Evolutionary conservation across 1,140 invertebrate species (phyloP), one percentile per base, ranked within the genome.

Genomic region (Tribolium castaneum): DNA sequence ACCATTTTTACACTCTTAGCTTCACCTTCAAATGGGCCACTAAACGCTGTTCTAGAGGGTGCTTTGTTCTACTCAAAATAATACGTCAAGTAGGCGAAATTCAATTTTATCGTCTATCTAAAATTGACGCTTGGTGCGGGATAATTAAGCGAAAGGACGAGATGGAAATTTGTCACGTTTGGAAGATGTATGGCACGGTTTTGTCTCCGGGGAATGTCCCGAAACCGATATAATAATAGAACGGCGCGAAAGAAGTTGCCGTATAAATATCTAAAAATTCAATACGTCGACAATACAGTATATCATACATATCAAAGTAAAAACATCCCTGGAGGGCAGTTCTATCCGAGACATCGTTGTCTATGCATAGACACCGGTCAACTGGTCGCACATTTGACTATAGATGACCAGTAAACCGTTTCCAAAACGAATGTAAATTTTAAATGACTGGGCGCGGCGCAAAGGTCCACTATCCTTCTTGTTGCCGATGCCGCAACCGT

Each of bases 381-480:
- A 79, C 77, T 76, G 79, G 80, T 78, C 81, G 80, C 80, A 79
- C 80, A 85, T 85, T 85, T 85, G 84, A 85, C 84, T 84, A 84
- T 83, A 85, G 84, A 85, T 85, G 84, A 83, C 81, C 81, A 80
- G 82, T 84, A 85, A 85, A 81, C 84, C 80, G 82, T 83, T 84
- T 83, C 80, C 80, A 78, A 81, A 83, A 82, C 80, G 83, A 83
- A 83, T 83, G 80, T 82, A 83, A 84, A 84, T 84, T 83, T 77
- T 80, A 77, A 78, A 81, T 80, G 80, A 82, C 81, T 82, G 78
- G 80, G 81, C 81, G 82, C 78, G 81, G 80, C 76, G 70, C 50
- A 62, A 79, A 76, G 77, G 76, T 75, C 80, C 70, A 78, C 76
- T 71, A 75, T 76, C 75, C 66, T 54, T 59, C 62, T 75, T 82